Base-by-base conservation (phyloP, 1,140 invertebrate species). In the Cheumatopsyche charites region DNA sequence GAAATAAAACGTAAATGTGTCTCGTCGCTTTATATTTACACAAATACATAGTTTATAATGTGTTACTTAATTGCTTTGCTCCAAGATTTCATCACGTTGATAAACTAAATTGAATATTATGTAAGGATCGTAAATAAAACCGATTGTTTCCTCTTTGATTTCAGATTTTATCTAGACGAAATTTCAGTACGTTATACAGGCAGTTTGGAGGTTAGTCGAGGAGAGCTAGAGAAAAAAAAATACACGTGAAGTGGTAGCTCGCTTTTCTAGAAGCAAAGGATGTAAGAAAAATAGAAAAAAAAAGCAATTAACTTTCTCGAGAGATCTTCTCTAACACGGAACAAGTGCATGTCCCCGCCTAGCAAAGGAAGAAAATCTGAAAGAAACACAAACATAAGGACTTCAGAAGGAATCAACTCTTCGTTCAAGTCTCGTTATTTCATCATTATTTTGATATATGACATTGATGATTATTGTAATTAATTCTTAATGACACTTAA, bases 291-390 rank as follows among this genome's bases (percentile, higher is more conserved):
- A 65, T 42, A 42, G 21, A 42, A 42, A 26, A 26, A 62, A 43
- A 65, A 65, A 65, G 62, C 62, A 65, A 65, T 65, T 65, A 65
- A 65, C 62, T 65, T 65, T 65, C 62, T 17, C 5, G 41, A 65
- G 62, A 65, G 62, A 65, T 65, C 17, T 41, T 19, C 29, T 26
- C 36, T 42, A 65, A 65, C 62, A 21, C 62, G 62, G 62, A 41
- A 65, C 62, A 43, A 65, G 62, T 65, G 62, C 62, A 65, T 65
- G 62, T 65, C 62, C 41, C 62, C 62, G 17, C 2, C 29, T 42
- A 12, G 17, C 29, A 26, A 36, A 62, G 58, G 58, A 62, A 52
- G 47, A 52, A 52, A 52, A 41, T 36, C 26, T 65, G 62, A 43
- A 65, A 43, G 62, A 65, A 42, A 65, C 13, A 62, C 23, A 26